These are phyloP conservation scores for Dipodomys spectabilis DNA, from an alignment of 2,113 vertebrate genomes.

Conservation along the genomic window DNA sequence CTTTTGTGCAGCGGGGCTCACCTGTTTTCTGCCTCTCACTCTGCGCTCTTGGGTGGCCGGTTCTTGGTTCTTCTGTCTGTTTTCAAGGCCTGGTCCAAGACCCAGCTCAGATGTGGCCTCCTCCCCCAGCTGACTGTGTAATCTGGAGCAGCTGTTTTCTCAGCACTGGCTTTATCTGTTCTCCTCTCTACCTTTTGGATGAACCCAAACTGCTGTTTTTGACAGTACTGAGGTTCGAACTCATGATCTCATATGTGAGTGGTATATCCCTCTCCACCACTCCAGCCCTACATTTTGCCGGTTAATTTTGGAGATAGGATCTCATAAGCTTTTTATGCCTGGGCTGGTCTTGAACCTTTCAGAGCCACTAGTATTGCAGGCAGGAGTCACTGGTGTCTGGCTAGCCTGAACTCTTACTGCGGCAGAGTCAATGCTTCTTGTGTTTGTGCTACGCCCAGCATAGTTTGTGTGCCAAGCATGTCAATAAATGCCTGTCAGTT, in stretches of 20 bases:
- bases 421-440: background rate
- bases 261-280: too few relatives aligned
- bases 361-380: too few relatives aligned
- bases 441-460: background rate
- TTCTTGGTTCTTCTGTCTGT: background rate
- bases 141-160: background rate
- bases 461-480: background rate
- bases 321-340: too few relatives aligned
- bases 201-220: too few relatives aligned
- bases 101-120: background rate
- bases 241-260: too few relatives aligned
- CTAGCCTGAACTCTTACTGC: background rate
- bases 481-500: background rate
- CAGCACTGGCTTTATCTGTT: background rate
- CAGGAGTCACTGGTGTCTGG: background rate
- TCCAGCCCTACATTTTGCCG: too few relatives aligned
- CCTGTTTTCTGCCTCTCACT: too few relatives aligned
- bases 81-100: background rate
- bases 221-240: too few relatives aligned
- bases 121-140: rapidly evolving
- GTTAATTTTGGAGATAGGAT: too few relatives aligned
- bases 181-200: background rate
- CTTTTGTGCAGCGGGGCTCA: background rate
- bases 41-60: too few relatives aligned
- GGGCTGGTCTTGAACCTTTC: too few relatives aligned